A percentile compares a stretch with the other conserved stretches of the same genome.
Evolutionary conservation across 1,140 invertebrate genomes (phyloP).

Genomic region (Daktulosphaira vitifoliae): DNA sequence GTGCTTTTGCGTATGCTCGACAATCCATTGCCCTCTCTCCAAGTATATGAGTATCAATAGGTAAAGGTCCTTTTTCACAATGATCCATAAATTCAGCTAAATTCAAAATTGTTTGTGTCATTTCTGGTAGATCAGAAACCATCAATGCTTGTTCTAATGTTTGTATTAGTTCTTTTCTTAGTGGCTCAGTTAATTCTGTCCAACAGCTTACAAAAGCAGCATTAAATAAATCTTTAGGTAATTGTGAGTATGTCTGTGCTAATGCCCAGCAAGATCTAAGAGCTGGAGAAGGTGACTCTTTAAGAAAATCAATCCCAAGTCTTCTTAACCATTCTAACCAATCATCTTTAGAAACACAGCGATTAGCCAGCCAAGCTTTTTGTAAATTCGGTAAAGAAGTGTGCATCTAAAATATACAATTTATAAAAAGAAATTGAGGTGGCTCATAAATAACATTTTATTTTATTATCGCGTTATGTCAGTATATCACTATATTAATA

Average conservation of each 20-base stretch:
- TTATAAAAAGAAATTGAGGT: background rate
- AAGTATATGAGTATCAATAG: slow-evolving; percentile 73
- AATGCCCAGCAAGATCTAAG: slow-evolving; percentile 81
- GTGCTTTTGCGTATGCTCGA: slow-evolving; percentile 82
- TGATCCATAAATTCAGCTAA: slow-evolving; percentile 99
- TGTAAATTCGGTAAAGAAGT: slow-evolving; percentile 76
- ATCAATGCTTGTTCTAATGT: slow-evolving; percentile 82
- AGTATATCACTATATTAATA: no score
- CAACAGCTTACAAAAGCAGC: slow-evolving; percentile 98
- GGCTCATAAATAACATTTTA: background rate
- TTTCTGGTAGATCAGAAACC: slow-evolving; percentile 89
- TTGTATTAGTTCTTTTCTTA: slow-evolving; percentile 77
- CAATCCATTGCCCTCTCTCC: slow-evolving; percentile 68
- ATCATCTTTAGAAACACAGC: slow-evolving; percentile 91
- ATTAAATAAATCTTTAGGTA: slow-evolving; percentile 93
- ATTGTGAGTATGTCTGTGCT: slow-evolving; percentile 86
- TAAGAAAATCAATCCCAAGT: slow-evolving; percentile 84
- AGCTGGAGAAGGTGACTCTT: slow-evolving; percentile 90
- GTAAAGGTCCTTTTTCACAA: slow-evolving; percentile 91
- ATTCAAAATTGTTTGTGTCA: slow-evolving; percentile 95
- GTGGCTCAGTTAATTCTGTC: slow-evolving; percentile 78
- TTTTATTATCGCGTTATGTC: no score
- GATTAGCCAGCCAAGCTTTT: slow-evolving; percentile 79
- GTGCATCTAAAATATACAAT: slow-evolving; percentile 49
- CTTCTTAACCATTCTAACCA: slow-evolving; percentile 95